Evolutionary conservation across 2,888 invertebrate genomes (phyloP).

Genomic region (Girardia tigrina): DNA sequence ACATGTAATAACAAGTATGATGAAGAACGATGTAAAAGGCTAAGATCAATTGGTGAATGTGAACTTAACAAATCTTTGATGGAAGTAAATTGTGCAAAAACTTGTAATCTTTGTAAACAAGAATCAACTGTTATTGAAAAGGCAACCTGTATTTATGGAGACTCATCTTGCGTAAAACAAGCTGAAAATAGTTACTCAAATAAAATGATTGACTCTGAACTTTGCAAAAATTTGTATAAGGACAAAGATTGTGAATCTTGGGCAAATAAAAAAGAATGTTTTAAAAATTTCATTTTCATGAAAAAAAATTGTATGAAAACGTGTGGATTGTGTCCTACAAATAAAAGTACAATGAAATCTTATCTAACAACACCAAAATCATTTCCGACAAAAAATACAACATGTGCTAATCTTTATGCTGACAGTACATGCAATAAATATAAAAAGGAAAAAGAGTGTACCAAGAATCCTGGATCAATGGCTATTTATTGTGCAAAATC

Average conservation of each 20-base stretch:
- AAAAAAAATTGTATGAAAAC: not conserved
- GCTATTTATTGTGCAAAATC: not conserved
- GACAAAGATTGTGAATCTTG: not conserved
- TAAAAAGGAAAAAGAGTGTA: not conserved
- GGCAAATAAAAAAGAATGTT: not conserved
- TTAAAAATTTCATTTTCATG: not conserved
- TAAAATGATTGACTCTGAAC: too few relatives aligned
- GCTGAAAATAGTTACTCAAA: too few relatives aligned
- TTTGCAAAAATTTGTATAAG: not conserved
- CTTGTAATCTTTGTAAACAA: not conserved
- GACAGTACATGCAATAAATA: not conserved
- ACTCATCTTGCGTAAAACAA: too few relatives aligned
- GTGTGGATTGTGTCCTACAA: not conserved
- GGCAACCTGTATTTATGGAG: too few relatives aligned
- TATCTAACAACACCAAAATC: too few relatives aligned
- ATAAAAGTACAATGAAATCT: too few relatives aligned
- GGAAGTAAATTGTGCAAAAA: constrained; percentile 10
- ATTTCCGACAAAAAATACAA: too few relatives aligned
- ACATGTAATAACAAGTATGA: not conserved
- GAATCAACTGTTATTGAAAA: too few relatives aligned
- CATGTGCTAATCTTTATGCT: not conserved
- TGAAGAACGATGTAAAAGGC: not conserved
- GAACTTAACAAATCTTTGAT: not conserved
- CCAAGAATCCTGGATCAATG: not conserved
- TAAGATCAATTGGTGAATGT: not conserved